phyloP scores from a whole-genome alignment of 2,888 invertebrate species.

The Melinaea marsaeus region DNA sequence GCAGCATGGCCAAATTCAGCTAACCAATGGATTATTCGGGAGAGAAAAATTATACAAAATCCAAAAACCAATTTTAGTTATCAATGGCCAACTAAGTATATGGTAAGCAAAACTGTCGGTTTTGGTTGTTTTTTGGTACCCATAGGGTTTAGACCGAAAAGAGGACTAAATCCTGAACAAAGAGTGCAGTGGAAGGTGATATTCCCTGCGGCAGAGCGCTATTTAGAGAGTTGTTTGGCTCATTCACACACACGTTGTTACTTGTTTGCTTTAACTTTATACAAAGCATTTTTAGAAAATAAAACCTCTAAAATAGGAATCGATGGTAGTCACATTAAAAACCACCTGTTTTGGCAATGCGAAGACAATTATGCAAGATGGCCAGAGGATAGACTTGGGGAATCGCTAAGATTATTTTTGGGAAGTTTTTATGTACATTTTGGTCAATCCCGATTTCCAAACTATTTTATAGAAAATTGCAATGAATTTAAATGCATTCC shows the following conservation, averaged over 20 bases:
- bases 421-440: conserved; percentile 80
- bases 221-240: conserved; percentile 83
- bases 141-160: conserved; percentile 81
- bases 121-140: conserved; percentile 85
- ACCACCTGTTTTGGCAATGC: conserved; percentile 87
- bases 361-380: conserved; percentile 84
- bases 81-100: conserved; percentile 83
- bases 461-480: conserved; percentile 85
- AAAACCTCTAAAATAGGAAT: conserved; percentile 80
- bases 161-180: conserved; percentile 78
- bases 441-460: conserved; percentile 79
- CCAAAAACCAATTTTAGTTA: conserved; percentile 77
- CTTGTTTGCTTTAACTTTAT: conserved; percentile 82
- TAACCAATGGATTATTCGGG: conserved; percentile 81
- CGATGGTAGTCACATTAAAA: conserved; percentile 83
- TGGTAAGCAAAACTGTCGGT: conserved; percentile 81
- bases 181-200: conserved; percentile 87
- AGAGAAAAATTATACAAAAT: conserved; percentile 76
- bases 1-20: conserved; percentile 86
- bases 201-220: conserved; percentile 87
- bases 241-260: conserved; percentile 85
- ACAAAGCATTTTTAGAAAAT: conserved; percentile 84
- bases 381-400: conserved; percentile 86
- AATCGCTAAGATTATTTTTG: conserved; percentile 80
- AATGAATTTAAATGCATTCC: conserved; percentile 86